Evolutionary conservation across 2,797 vertebrate species (phyloP).

Genomic region (Pangasius sanitwongsei): DNA sequence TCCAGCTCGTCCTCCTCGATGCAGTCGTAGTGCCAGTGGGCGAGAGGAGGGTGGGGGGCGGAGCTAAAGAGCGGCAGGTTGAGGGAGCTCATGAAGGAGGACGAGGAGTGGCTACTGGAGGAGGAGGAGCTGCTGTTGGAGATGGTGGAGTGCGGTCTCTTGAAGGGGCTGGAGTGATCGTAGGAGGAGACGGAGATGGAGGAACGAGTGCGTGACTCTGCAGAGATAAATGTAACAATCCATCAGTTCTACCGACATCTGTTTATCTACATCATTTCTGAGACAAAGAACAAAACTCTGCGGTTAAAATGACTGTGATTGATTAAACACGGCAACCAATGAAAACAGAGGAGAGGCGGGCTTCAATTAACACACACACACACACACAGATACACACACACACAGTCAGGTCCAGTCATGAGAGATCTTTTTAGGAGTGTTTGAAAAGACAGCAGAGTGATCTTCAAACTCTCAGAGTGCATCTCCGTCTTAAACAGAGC

Average conservation of each 20-base stretch:
- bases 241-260: neutral
- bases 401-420: conserved; percentile 1
- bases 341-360: neutral
- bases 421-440: neutral
- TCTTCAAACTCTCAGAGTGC: conserved; percentile 1
- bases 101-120: conserved; percentile 83
- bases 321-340: neutral
- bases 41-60: conserved; percentile 63
- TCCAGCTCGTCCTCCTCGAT: conserved; percentile 84
- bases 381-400: neutral
- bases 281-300: neutral
- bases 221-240: neutral
- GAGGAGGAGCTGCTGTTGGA: conserved; percentile 86
- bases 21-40: conserved; percentile 80
- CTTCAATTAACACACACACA: neutral
- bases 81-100: conserved; percentile 79
- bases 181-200: conserved; percentile 74
- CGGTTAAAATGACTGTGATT: neutral
- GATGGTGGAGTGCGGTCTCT: conserved; percentile 85
- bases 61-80: conserved; percentile 76
- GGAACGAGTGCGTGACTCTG: conserved; percentile 74
- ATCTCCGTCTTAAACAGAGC: conserved; percentile 8
- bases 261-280: neutral
- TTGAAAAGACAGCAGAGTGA: neutral
- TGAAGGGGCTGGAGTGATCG: conserved; percentile 75